A percentile compares a stretch with the other conserved stretches of the same genome.
Evolutionary conservation across 2,113 vertebrate species (phyloP).

Genomic region (Columbina picui): DNA sequence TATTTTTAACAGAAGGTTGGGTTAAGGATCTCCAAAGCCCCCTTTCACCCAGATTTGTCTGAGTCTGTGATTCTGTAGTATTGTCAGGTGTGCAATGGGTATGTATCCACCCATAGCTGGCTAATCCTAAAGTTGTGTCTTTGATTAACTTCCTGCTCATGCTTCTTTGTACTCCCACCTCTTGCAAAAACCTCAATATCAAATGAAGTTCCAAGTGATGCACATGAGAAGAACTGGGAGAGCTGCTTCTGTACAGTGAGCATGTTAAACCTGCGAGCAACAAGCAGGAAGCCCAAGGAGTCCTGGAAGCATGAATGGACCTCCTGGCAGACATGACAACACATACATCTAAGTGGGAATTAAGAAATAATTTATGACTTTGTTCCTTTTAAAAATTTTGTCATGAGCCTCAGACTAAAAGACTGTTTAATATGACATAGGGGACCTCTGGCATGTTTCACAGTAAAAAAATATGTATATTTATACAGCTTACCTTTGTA

Average conservation of each 20-base stretch:
- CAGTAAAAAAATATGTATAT: not conserved
- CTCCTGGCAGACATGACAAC: not conserved
- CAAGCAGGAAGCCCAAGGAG: not conserved
- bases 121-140: not conserved
- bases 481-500: not conserved
- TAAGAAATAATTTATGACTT: not conserved
- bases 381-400: not conserved
- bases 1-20: not conserved
- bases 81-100: rapidly evolving
- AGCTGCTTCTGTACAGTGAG: not conserved
- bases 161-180: not conserved
- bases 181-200: not conserved
- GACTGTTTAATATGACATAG: not conserved
- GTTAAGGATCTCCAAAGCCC: not conserved
- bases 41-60: not conserved
- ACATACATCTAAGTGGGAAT: not conserved
- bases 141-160: not conserved
- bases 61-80: not conserved
- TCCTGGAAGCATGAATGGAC: not conserved
- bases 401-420: not conserved
- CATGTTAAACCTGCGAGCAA: not conserved
- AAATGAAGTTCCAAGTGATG: not conserved
- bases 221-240: not conserved
- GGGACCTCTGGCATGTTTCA: not conserved
- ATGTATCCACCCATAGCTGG: rapidly evolving